phyloP scores from a whole-genome alignment of 2,888 invertebrate genomes.

The Prosopocoilus inquinatus region DNA sequence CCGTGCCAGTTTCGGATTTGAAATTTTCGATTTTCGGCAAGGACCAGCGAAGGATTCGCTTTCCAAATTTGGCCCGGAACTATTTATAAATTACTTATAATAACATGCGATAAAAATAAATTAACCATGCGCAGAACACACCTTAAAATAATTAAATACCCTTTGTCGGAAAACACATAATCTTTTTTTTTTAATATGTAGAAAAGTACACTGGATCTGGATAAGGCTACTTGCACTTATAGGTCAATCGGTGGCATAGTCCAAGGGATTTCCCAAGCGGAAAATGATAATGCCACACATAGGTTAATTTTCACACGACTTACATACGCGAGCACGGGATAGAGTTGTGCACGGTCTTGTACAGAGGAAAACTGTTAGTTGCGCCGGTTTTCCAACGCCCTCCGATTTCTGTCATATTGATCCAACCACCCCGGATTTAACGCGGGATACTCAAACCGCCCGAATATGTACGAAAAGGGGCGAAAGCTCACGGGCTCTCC shows the following conservation, averaged over 20 bases:
- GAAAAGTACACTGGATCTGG: not conserved
- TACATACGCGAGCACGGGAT: slow-evolving; percentile 21
- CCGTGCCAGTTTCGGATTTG: not conserved
- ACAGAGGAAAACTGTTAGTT: slow-evolving; percentile 28
- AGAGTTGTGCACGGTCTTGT: slow-evolving; percentile 8
- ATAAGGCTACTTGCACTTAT: not conserved
- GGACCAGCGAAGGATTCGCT: slow-evolving; percentile 5
- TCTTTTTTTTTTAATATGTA: slow-evolving; percentile 18
- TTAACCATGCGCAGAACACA: slow-evolving; percentile 42
- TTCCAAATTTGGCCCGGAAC: no score
- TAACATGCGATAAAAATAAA: slow-evolving; percentile 30
- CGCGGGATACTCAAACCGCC: slow-evolving; percentile 43
- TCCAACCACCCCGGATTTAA: slow-evolving; percentile 44
- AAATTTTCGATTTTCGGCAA: not conserved
- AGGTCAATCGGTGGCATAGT: slow-evolving; percentile 1
- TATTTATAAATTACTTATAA: slow-evolving; percentile 20
- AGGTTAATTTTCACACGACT: slow-evolving; percentile 28
- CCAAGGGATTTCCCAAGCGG: slow-evolving; percentile 4
- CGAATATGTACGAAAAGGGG: slow-evolving; percentile 27
- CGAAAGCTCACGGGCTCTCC: slow-evolving; percentile 20
- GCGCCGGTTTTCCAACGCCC: slow-evolving; percentile 32
- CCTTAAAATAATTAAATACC: slow-evolving; percentile 41
- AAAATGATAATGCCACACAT: slow-evolving; percentile 23
- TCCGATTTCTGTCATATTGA: slow-evolving; percentile 45
- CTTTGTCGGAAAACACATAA: slow-evolving; percentile 29